Conservation (phyloP, 2,113 vertebrate species). For the Leucosticte australis region DNA sequence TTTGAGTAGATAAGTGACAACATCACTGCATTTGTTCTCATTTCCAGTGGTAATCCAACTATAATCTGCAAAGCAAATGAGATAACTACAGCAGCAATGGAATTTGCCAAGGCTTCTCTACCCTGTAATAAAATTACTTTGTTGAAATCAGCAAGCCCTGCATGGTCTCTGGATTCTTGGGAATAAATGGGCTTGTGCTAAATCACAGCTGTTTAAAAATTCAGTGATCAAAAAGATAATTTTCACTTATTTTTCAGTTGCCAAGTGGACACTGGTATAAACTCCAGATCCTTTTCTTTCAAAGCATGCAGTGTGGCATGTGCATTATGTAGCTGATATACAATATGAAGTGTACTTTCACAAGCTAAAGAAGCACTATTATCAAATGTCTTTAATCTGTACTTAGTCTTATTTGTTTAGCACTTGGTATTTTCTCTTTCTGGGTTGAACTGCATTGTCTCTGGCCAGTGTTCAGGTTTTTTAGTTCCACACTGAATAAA, state of each 20-base stretch:
- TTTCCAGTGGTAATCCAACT: not conserved
- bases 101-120: constrained; percentile 17
- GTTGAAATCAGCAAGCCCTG: not conserved
- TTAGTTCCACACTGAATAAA: not conserved
- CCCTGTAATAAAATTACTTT: constrained; percentile 22
- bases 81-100: constrained; percentile 28
- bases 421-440: not conserved
- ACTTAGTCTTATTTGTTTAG: not conserved
- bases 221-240: not conserved
- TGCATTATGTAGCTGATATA: not conserved
- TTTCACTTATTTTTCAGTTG: not conserved
- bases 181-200: not conserved
- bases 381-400: not conserved
- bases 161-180: not conserved
- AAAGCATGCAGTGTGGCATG: not conserved
- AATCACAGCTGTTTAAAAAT: not conserved
- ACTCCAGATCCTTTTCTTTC: not conserved
- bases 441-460: not conserved
- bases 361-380: not conserved
- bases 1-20: not conserved
- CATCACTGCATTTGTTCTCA: not conserved
- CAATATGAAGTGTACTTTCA: not conserved
- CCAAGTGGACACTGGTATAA: not conserved
- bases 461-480: not conserved
- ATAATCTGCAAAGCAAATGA: constrained; percentile 18